Evolutionary conservation across 1,140 invertebrate genomes (phyloP).

Genomic region (Chlorops oryzae): DNA sequence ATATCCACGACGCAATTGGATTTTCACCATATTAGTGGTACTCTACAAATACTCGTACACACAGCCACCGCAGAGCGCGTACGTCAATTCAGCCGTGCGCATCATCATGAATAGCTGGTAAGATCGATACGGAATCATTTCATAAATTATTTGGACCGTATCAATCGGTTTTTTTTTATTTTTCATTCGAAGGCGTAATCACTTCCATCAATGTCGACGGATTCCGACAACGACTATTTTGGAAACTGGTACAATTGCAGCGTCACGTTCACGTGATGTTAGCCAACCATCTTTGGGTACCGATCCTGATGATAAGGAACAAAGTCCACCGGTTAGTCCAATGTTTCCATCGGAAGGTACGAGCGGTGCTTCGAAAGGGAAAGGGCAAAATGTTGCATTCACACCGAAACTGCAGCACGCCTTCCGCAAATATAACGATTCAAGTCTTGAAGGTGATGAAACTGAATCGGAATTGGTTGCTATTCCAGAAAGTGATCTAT

Average conservation of each 20-base stretch:
- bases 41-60: slow-evolving; percentile 97
- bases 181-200: too few species aligned
- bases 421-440: slow-evolving; percentile 55
- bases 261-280: slow-evolving; percentile 66
- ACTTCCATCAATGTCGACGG: slow-evolving; percentile 79
- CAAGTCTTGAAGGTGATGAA: slow-evolving; percentile 73
- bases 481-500: slow-evolving; percentile 79
- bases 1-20: slow-evolving; percentile 81
- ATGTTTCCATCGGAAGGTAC: slow-evolving; percentile 47
- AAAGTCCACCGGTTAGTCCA: slow-evolving; percentile 42
- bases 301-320: slow-evolving; percentile 50
- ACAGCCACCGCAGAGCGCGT: slow-evolving; percentile 68
- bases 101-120: slow-evolving; percentile 94
- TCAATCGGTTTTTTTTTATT: too few species aligned
- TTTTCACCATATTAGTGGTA: slow-evolving; percentile 87
- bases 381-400: slow-evolving; percentile 42
- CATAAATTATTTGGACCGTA: too few species aligned
- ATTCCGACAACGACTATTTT: slow-evolving; percentile 64
- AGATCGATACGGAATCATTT: too few species aligned
- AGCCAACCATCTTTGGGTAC: slow-evolving; percentile 68
- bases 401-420: slow-evolving; percentile 41
- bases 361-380: slow-evolving; percentile 42
- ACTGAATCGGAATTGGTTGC: slow-evolving; percentile 80
- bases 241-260: slow-evolving; percentile 55
- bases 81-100: slow-evolving; percentile 75